Evolutionary conservation across 1,140 invertebrate species (phyloP).

Genomic region (Pseudoatta argentina): DNA sequence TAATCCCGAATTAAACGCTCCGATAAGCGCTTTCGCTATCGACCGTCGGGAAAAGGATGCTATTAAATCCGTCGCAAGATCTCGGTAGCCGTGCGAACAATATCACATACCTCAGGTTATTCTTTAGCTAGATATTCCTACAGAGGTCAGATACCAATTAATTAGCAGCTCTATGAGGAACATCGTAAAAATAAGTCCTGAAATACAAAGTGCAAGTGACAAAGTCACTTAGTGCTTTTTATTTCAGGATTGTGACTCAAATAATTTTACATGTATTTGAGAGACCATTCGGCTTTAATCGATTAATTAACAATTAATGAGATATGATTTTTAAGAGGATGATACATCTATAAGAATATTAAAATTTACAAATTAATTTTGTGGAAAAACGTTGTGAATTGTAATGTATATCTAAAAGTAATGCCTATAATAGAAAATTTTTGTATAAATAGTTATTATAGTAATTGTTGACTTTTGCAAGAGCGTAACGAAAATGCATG

Average conservation of each 20-base stretch:
- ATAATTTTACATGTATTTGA: background rate
- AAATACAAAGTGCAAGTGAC: background rate
- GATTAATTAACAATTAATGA: slow-evolving; percentile 5
- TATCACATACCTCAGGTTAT: background rate
- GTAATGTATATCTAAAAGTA: background rate
- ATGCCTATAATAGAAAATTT: background rate
- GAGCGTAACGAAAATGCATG: background rate
- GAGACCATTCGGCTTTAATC: background rate
- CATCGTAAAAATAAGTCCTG: background rate
- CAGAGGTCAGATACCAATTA: background rate
- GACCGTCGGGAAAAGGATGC: background rate
- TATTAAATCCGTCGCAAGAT: background rate
- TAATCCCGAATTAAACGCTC: slow-evolving; percentile 78
- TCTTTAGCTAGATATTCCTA: background rate
- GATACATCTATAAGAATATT: background rate
- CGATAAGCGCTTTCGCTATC: slow-evolving; percentile 66
- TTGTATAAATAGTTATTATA: background rate
- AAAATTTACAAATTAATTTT: slow-evolving; percentile 7
- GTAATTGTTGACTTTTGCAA: background rate
- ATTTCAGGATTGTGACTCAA: too few relatives aligned
- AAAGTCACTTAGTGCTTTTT: too few relatives aligned
- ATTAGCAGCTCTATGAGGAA: background rate
- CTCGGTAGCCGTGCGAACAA: slow-evolving; percentile 16
- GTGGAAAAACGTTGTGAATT: background rate
- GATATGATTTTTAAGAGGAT: background rate